Base-by-base conservation (phyloP, 2,113 vertebrate species). In the Sakesphorus luctuosus region DNA sequence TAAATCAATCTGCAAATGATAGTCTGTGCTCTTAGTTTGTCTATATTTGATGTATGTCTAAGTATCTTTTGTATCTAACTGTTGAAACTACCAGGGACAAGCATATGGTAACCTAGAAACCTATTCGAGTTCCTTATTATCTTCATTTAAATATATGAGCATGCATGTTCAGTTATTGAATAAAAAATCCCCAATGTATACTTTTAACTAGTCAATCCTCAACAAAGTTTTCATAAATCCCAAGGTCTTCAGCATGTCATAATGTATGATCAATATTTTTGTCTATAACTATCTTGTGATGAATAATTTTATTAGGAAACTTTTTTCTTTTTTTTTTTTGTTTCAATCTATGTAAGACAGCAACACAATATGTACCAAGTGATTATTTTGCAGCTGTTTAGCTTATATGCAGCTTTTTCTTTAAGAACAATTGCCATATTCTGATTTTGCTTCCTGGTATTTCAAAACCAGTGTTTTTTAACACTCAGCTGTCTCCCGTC, bases 191-290 rank as follows among this genome's bases (percentile, higher is more conserved):
- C 38, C 38, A 4, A 69, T 59, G 14, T 49, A 4, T 29, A 29
- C 7, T 84, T 91, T 75, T 82, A 84, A 80, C 26, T 38, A 85
- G 38, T 6, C 52, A 77, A 62, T 3, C 14, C 40, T 82, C 87
- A 89, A 72, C 18, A 87, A 38, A 78, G 6, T 53, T 86, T 91
- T 85, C 72, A 89, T 80, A 91, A 93, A 85, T 83, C 62, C 87
- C 44, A 76, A 61, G 36, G 29, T 56, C 47, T 66, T 89, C 35
- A 63, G 44, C 47, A 86, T 79, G 38, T 69, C 61, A 85, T 20
- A 74, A 50, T 36, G 4, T 16, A 69, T 43, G 29, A 89, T 77
- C 44, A 55, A 77, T 82, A 85, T 46, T 87, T 80, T 81, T 93
- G 29, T 59, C 52, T 69, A 29, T 25, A 85, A 55, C 5, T 53